Base-by-base conservation (phyloP, 1,140 invertebrate species). In the Zeugodacus cucurbitae region DNA sequence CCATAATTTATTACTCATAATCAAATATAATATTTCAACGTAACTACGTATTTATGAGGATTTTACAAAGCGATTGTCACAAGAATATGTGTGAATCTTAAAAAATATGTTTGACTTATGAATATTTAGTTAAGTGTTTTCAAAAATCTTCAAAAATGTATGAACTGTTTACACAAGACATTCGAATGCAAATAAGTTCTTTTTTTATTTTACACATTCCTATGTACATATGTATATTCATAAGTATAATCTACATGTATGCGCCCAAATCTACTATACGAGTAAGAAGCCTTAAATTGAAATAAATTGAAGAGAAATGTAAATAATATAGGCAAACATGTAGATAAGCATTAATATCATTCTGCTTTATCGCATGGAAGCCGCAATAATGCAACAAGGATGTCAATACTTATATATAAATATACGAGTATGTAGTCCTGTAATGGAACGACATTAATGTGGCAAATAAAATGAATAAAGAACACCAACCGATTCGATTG, bases 291-390 rank as follows among this genome's bases (percentile, higher is more conserved):
- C 41, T 29, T 82, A 44, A 54, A 48, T 48, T 82, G n/a, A 54
- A 54, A 82, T 82, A 48, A 82, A 82, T 82, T 82, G 74, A 82
- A 54, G 41, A 82, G 74, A 82, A 82, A 48, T 82, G 74, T 82
- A 82, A 82, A 82, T 82, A 82, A 74, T 82, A 29, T 54, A 82
- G 48, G 67, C 26, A 82, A 82, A 82, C n/a, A 82, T 82, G 37
- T 26, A 48, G 20, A 41, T 41, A 74, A n/a, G n/a, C 37, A 74
- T 29, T 17, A 5, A 70, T 32, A 70, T 34, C 10, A 37, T 41
- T 41, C 11, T 41, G n/a, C 41, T 14, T 82, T 26, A 48, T 7
- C 41, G n/a, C 37, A 22, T n/a, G 0, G 74, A 82, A 82, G 48
- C 74, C 74, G 29, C 41, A 26, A 48, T 44, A 82, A 37, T 82